Conservation (phyloP, 2,797 vertebrate species). For the Semaprochilodus insignis region DNA sequence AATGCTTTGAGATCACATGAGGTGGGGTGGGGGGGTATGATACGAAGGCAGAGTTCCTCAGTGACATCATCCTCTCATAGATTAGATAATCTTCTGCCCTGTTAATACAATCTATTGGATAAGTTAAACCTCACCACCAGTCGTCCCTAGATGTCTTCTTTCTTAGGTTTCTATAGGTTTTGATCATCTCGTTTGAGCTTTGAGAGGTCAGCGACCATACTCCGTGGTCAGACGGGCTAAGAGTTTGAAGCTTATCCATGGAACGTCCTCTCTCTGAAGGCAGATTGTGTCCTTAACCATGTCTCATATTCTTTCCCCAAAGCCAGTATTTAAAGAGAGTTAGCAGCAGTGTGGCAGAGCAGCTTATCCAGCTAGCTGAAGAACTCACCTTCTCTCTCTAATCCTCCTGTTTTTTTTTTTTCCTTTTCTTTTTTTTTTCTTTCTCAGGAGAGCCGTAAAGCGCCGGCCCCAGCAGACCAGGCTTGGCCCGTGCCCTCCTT, state of each 20-base stretch:
- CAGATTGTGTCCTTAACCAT: conserved; percentile 46
- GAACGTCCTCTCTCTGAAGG: conserved; percentile 43
- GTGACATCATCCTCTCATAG: conserved; percentile 45
- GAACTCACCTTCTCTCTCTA: conserved; percentile 58
- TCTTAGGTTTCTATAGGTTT: conserved; percentile 5
- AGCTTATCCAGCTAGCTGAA: conserved; percentile 59
- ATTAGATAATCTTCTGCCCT: conserved; percentile 47
- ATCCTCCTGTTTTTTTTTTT: conserved; percentile 48
- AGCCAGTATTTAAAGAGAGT: conserved; percentile 56
- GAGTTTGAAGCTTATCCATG: conserved; percentile 39
- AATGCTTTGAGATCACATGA: conserved; percentile 5
- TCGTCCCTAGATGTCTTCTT: conserved; percentile 21
- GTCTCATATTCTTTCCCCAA: conserved; percentile 48
- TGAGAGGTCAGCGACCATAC: conserved; percentile 28
- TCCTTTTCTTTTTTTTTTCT: conserved; percentile 21
- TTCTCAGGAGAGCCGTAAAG: conserved; percentile 43
- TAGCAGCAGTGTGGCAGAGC: conserved; percentile 60
- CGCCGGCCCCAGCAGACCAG: conserved; percentile 56
- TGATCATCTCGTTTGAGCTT: conserved; percentile 38
- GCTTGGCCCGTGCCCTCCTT: conserved; percentile 48
- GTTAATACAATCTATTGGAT: conserved; percentile 45
- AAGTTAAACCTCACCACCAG: conserved; percentile 39
- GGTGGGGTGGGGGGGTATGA: neutral
- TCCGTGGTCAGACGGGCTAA: neutral
- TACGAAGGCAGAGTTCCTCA: conserved; percentile 9